Conservation (phyloP, 2,113 vertebrate genomes). For the Zonotrichia leucophrys region DNA sequence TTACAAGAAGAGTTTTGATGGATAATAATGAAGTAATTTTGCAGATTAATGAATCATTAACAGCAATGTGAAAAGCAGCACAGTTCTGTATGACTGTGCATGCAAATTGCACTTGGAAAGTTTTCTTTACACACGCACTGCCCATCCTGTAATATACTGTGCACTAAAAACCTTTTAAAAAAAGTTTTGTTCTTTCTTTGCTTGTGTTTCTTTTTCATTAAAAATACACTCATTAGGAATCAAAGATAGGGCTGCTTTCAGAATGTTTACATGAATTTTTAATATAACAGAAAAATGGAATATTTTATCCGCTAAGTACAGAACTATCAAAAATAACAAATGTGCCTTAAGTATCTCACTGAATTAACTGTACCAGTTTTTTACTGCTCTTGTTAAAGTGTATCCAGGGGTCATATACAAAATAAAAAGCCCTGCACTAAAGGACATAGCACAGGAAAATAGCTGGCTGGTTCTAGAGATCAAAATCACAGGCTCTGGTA, state of each 20-base stretch:
- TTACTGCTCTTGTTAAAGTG: not conserved
- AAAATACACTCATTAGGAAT: not conserved
- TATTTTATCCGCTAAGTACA: not conserved
- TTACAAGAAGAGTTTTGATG: not conserved
- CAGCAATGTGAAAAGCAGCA: not conserved
- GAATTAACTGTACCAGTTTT: not conserved
- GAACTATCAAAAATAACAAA: not conserved
- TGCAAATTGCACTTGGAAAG: not conserved
- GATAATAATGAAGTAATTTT: not conserved
- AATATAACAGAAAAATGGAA: not conserved
- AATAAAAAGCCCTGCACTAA: not conserved
- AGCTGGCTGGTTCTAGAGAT: not conserved
- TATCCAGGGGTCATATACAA: not conserved
- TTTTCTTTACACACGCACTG: not conserved
- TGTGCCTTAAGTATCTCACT: not conserved
- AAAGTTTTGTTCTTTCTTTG: not conserved
- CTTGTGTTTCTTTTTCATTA: not conserved
- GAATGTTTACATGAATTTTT: not conserved
- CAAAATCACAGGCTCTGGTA: not conserved
- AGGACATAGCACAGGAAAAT: not conserved
- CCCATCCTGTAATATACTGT: not conserved
- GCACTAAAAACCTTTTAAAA: not conserved
- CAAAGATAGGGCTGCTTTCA: not conserved
- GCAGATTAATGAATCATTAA: not conserved
- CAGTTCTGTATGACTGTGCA: not conserved